phyloP scores from a whole-genome alignment of 2,797 vertebrate genomes.

The Luscinia luscinia region DNA sequence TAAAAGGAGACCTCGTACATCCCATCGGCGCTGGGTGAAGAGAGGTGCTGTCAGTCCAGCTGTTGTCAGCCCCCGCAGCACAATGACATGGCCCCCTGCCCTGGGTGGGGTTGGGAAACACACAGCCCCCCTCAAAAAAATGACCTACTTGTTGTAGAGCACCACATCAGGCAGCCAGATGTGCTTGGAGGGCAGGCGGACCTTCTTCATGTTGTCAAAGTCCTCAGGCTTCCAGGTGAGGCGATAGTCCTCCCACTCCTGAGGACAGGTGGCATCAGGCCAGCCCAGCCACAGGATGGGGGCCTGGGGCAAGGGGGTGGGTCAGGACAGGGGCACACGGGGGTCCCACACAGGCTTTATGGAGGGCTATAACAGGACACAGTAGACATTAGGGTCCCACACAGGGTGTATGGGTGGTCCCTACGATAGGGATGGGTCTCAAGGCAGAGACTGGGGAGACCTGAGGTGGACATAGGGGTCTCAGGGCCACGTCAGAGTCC shows the following conservation, averaged over 20 bases:
- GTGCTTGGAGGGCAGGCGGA: constrained; percentile 96
- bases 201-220: constrained; percentile 96
- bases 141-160: constrained; percentile 97
- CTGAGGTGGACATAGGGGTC: background rate
- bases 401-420: too few species aligned
- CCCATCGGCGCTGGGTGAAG: constrained; percentile 85
- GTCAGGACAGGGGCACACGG: background rate
- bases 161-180: constrained; percentile 99
- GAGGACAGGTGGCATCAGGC: background rate
- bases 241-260: constrained; percentile 98
- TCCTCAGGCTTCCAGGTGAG: constrained; percentile 94
- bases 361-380: background rate
- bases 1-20: constrained; percentile 99
- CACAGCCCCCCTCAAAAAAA: accelerated
- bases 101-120: accelerated
- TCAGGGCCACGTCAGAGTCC: accelerated
- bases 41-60: background rate
- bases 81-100: accelerated
- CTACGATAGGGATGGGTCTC: background rate
- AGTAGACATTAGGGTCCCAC: background rate
- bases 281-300: accelerated
- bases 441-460: background rate
- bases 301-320: background rate
- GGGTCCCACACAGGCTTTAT: background rate
- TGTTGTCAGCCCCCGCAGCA: background rate